Conservation (phyloP, 2,797 vertebrate genomes). For the Lutjanus campechanus region DNA sequence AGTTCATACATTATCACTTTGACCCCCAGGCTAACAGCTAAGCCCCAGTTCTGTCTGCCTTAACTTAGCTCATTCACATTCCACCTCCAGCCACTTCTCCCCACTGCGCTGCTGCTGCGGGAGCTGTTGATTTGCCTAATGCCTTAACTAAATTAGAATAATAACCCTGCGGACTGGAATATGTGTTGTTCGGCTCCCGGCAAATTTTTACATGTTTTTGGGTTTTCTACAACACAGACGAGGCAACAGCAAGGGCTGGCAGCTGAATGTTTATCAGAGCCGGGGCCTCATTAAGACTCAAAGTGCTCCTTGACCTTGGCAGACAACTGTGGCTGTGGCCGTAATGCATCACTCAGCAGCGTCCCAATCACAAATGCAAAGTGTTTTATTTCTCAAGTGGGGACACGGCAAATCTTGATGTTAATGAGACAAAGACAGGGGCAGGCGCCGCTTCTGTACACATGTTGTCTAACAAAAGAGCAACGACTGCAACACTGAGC, state of each 20-base stretch:
- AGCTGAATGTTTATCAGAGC: slow-evolving; percentile 56
- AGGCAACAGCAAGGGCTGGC: slow-evolving; percentile 26
- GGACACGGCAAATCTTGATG: slow-evolving; percentile 20
- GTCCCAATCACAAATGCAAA: slow-evolving; percentile 53
- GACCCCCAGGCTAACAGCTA: slow-evolving; percentile 77
- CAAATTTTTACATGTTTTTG: slow-evolving; percentile 41
- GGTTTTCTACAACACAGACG: slow-evolving; percentile 34
- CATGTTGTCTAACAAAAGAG: slow-evolving; percentile 22
- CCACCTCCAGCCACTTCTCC: slow-evolving; percentile 65
- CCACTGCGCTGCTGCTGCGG: slow-evolving; percentile 55
- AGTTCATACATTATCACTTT: slow-evolving; percentile 83
- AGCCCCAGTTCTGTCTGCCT: slow-evolving; percentile 83
- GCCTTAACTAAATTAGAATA: slow-evolving; percentile 76
- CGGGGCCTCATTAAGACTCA: slow-evolving; percentile 63
- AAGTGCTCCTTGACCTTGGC: slow-evolving; percentile 69
- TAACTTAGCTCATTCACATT: slow-evolving; percentile 79
- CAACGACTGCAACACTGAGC: slow-evolving; percentile 35
- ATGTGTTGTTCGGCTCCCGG: slow-evolving; percentile 48
- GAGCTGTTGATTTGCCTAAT: slow-evolving; percentile 79
- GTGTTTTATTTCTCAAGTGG: slow-evolving; percentile 43
- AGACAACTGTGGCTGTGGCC: slow-evolving; percentile 38
- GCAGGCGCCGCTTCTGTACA: neutral
- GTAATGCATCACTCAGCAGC: slow-evolving; percentile 48
- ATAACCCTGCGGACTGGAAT: slow-evolving; percentile 67
- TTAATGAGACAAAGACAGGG: slow-evolving; percentile 40